A percentile compares a stretch with the other conserved stretches of the same genome.
These are phyloP conservation scores for Tinamus guttatus DNA, from an alignment of 2,113 vertebrate genomes.

Conservation along the genomic window DNA sequence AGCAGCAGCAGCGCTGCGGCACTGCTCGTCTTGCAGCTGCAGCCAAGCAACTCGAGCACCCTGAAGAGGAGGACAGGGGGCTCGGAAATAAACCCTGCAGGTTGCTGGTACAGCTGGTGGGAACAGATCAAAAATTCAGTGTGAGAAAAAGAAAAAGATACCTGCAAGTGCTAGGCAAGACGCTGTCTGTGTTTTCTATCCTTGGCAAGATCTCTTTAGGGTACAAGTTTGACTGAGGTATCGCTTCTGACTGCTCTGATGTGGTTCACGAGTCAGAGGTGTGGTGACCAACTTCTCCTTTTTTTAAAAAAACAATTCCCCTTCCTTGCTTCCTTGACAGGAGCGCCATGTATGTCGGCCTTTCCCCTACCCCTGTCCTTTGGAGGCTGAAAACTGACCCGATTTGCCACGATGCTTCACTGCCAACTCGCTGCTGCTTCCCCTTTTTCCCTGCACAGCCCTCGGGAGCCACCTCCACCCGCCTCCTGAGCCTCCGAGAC, in stretches of 20 bases:
- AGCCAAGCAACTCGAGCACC: not conserved
- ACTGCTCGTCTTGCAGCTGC: no score
- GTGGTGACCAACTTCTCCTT: not conserved
- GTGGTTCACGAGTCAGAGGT: not conserved
- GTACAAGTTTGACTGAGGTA: not conserved
- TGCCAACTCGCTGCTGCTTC: not conserved
- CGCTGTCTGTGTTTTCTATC: not conserved
- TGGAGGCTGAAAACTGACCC: not conserved
- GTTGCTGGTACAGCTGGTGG: not conserved
- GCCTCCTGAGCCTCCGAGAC: not conserved
- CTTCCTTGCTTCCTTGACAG: not conserved
- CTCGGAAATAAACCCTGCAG: not conserved
- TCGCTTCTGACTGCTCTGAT: not conserved
- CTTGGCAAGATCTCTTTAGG: not conserved
- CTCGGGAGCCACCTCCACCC: not conserved
- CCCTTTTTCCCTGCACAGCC: not conserved
- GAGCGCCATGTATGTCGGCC: not conserved
- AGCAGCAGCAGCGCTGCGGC: no score
- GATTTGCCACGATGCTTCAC: not conserved
- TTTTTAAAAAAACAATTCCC: no score
- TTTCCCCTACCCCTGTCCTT: not conserved
- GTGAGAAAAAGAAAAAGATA: not conserved
- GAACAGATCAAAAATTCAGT: not conserved
- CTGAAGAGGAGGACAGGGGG: accelerated
- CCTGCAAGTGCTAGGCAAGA: not conserved